Evolutionary conservation across 2,113 vertebrate species (phyloP).

Genomic region (Cyanoderma ruficeps): DNA sequence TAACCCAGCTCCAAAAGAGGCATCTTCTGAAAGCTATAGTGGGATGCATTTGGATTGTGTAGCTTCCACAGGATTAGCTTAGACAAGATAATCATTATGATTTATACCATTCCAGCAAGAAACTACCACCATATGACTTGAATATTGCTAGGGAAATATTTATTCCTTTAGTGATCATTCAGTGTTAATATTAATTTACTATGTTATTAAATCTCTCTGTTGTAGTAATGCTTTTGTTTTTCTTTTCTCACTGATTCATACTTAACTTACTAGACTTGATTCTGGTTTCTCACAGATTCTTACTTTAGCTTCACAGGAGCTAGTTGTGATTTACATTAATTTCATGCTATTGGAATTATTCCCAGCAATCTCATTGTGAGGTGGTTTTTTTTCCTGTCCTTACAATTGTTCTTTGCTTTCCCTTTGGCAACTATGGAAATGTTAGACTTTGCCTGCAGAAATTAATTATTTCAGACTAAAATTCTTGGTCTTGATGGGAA

Average conservation of each 20-base stretch:
- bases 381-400: neutral
- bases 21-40: neutral
- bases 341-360: constrained; percentile 46
- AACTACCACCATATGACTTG: neutral
- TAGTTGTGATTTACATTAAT: constrained; percentile 60
- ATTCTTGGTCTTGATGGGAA: neutral
- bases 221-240: neutral
- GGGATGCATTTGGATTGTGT: neutral
- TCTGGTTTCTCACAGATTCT: constrained; percentile 22
- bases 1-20: neutral
- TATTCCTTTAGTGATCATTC: neutral
- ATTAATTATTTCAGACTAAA: constrained; percentile 35
- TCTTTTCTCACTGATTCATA: neutral
- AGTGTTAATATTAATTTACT: neutral
- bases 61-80: neutral
- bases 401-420: constrained; percentile 25
- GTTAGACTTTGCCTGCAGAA: neutral
- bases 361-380: neutral
- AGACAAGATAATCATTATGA: neutral
- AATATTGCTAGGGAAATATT: neutral
- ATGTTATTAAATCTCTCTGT: neutral
- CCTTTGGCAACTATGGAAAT: constrained; percentile 32
- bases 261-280: neutral
- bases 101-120: neutral
- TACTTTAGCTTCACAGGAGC: constrained; percentile 1